These are phyloP conservation scores for Mesitornis unicolor DNA, from an alignment of 2,113 vertebrate species.

Conservation along the genomic window DNA sequence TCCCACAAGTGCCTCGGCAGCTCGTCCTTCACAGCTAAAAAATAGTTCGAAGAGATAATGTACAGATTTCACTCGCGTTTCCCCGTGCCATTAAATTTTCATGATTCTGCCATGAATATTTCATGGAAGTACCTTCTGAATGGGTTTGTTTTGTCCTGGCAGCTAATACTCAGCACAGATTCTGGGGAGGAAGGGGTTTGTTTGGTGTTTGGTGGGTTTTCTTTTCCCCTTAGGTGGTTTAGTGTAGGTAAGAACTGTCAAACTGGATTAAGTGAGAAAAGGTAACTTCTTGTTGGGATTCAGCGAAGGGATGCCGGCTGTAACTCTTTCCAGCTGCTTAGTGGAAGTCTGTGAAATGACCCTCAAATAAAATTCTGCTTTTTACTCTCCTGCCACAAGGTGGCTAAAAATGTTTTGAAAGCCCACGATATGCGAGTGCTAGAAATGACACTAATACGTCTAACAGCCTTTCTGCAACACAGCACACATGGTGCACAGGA, in stretches of 20 bases:
- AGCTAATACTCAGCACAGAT: neutral
- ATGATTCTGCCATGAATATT: slow-evolving; percentile 25
- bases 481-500: neutral
- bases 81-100: slow-evolving; percentile 12
- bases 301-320: fast-evolving
- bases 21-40: neutral
- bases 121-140: slow-evolving; percentile 32
- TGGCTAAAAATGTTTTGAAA: slow-evolving; percentile 40
- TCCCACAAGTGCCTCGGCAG: neutral
- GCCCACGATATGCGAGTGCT: neutral
- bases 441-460: neutral
- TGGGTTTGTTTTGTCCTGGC: slow-evolving; percentile 6
- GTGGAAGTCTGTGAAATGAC: neutral
- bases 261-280: neutral
- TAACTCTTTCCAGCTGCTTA: neutral
- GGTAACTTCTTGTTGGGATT: neutral
- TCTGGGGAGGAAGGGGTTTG: neutral
- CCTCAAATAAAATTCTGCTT: slow-evolving; percentile 23
- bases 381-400: slow-evolving; percentile 69
- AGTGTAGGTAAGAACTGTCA: neutral
- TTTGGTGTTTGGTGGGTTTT: neutral
- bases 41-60: neutral
- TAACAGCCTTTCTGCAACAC: neutral
- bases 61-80: neutral
- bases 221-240: neutral